Base-by-base conservation (phyloP, 2,797 vertebrate species). In the Poecilia picta region DNA sequence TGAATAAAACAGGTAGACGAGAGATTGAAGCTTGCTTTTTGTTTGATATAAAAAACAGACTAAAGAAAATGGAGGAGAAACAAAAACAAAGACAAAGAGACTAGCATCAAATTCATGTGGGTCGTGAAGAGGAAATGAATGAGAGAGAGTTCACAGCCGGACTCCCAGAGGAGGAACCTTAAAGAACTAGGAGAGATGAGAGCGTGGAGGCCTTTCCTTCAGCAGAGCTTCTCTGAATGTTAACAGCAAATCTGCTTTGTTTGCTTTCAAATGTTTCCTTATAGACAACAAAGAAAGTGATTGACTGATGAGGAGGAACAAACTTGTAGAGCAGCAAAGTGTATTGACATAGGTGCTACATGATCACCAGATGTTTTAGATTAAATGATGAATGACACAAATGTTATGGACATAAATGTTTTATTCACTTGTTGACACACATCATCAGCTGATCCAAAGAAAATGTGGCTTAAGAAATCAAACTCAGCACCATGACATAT, bases 121-220 rank as follows among this genome's bases (percentile, higher is more conserved):
- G 57, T 8, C 3, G 18, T 11, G 41, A 39, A 72, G 55, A 78
- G 73, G 68, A 85, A 90, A 85, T 80, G 51, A 86, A 70, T 75
- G 57, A 41, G 62, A 66, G 62, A 66, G 4, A 68, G 12, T 76
- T 39, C 53, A 57, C 53, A 57, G 46, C 8, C 28, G 4, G 70
- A 75, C 39, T 86, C 87, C 84, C 75, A 0, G 73, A 72, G 81
- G 85, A 80, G 79, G 41, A 62, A 79, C 81, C 66, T 83, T 74
- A 72, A 64, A 78, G 75, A 70, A 78, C 20, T 28, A 72, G 72
- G 23, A 64, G 25, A 75, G 76, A 78, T 49, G 68, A 68, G 53
- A 53, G 53, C 64, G 59, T 28, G 72, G 31, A 41, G 39, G 73
- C 28, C 41, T 84, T 73, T 28, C 28, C 41, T 41, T 76, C 76